Conservation (phyloP, 2,113 vertebrate species). For the Colius striatus region DNA sequence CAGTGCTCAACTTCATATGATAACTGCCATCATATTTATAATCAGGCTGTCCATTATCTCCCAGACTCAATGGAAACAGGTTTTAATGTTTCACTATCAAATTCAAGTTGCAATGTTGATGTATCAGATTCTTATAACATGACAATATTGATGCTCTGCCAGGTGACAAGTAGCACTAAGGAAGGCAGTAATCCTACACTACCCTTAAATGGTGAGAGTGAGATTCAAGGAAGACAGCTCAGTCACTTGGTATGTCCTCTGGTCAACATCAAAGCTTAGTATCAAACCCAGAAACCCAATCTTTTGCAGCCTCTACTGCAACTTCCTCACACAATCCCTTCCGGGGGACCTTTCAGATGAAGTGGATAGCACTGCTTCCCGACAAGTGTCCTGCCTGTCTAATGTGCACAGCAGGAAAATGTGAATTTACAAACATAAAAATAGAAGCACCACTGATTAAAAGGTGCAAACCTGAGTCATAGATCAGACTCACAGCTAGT, state of each 20-base stretch:
- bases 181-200: not conserved
- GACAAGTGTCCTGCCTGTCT: not conserved
- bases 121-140: not conserved
- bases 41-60: not conserved
- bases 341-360: not conserved
- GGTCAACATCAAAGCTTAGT: not conserved
- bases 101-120: rapidly evolving
- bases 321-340: not conserved
- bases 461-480: not conserved
- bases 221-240: not conserved
- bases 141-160: not conserved
- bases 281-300: not conserved
- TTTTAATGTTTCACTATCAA: not conserved
- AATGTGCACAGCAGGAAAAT: not conserved
- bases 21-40: not conserved
- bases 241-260: not conserved
- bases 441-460: not conserved
- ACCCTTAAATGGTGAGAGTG: not conserved
- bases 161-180: not conserved
- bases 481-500: not conserved
- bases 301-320: not conserved
- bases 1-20: not conserved
- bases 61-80: rapidly evolving
- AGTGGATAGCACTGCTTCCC: not conserved
- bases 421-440: not conserved